A percentile compares a stretch with the other conserved stretches of the same genome.
Evolutionary conservation across 2,113 vertebrate species (phyloP).

Genomic region (Ptyas mucosa): DNA sequence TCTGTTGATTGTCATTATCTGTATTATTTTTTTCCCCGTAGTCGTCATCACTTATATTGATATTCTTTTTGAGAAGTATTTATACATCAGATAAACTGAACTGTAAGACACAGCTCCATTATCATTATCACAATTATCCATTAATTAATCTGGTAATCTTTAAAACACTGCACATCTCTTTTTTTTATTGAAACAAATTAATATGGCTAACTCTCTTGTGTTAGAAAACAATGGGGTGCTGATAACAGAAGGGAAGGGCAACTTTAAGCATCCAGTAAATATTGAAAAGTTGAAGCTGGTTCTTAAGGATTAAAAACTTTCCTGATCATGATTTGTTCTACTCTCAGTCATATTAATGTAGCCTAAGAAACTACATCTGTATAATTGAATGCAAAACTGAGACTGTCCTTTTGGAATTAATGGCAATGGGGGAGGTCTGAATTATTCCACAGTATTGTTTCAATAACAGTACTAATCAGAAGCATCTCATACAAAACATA

Average conservation of each 20-base stretch:
- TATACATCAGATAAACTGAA: not conserved
- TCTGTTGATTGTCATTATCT: not conserved
- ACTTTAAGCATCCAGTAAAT: not conserved
- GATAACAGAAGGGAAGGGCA: not conserved
- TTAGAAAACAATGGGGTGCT: not conserved
- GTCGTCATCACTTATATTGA: not conserved
- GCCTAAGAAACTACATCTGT: not conserved
- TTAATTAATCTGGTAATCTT: not conserved
- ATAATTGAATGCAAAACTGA: constrained; percentile 14
- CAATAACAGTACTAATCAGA: not conserved
- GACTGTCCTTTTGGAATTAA: not conserved
- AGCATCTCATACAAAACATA: not conserved
- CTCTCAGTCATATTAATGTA: not conserved
- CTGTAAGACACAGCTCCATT: not conserved
- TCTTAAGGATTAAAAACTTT: not conserved
- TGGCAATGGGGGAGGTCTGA: not conserved
- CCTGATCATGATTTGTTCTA: not conserved
- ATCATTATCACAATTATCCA: not conserved
- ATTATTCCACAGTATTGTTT: not conserved
- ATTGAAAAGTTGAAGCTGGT: not conserved
- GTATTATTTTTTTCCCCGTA: not conserved
- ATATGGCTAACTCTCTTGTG: not conserved
- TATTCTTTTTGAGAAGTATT: not conserved
- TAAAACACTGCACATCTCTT: not conserved
- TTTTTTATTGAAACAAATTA: not conserved